These are phyloP conservation scores for Amphipoea oculea DNA, from an alignment of 2,888 invertebrate genomes.

Conservation along the genomic window DNA sequence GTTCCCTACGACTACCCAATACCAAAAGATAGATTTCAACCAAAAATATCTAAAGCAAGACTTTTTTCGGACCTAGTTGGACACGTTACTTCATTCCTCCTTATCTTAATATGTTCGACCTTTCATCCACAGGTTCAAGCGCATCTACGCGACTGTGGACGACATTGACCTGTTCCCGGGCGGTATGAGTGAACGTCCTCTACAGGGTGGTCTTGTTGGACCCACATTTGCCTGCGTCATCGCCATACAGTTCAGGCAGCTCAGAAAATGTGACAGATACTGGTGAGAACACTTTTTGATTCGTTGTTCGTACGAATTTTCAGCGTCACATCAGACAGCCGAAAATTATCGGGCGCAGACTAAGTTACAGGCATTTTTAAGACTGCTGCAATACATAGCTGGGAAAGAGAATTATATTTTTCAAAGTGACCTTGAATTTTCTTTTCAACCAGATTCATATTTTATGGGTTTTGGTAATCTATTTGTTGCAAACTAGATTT, in stretches of 20 bases:
- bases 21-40: not conserved
- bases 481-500: not conserved
- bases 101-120: not conserved
- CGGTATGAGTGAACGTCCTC: constrained; percentile 96
- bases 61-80: not conserved
- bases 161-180: constrained; percentile 99
- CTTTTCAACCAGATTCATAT: not conserved
- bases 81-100: not conserved
- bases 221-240: constrained; percentile 98
- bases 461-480: not conserved
- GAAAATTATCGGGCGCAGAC: not conserved
- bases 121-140: constrained; percentile 90
- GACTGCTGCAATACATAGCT: not conserved
- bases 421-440: not conserved
- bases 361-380: not conserved
- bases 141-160: constrained; percentile 96
- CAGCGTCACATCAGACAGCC: not conserved
- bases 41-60: not conserved
- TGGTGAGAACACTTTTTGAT: constrained; percentile 91
- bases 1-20: not conserved
- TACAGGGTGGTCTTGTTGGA: constrained; percentile 97
- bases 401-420: not conserved
- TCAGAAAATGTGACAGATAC: constrained; percentile 98
- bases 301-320: not conserved
- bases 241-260: constrained; percentile 97